Percentiles rank a stretch among this genome's conserved stretches.
Conservation (phyloP, 2,888 invertebrate species). For the Rhaphigaster nebulosa region DNA sequence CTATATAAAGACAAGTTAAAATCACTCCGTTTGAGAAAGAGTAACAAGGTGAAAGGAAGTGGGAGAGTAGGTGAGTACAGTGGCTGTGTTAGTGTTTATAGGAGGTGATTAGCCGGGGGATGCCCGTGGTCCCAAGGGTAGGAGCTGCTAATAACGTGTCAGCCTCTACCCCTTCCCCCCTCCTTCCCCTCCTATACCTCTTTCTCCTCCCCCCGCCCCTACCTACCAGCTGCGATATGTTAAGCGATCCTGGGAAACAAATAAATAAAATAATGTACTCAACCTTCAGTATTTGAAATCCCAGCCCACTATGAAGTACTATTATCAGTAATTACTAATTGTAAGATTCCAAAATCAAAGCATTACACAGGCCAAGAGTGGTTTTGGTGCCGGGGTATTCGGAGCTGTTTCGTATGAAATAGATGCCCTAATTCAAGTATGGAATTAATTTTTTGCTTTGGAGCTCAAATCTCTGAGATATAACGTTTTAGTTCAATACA, state of each 20-base stretch:
- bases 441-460: too few relatives aligned
- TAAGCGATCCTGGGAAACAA: conserved; percentile 12
- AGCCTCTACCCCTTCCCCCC: neutral
- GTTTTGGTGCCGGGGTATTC: too few relatives aligned
- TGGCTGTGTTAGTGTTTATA: conserved; percentile 15
- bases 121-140: neutral
- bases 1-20: neutral
- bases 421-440: too few relatives aligned
- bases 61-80: neutral
- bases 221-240: neutral
- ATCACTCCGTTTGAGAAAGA: neutral
- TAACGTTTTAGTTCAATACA: too few relatives aligned
- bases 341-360: too few relatives aligned
- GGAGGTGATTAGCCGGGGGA: conserved; percentile 26
- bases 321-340: too few relatives aligned
- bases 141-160: conserved; percentile 25
- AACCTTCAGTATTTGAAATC: neutral
- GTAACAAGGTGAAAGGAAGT: neutral
- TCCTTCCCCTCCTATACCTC: neutral
- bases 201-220: neutral
- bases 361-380: too few relatives aligned
- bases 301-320: neutral
- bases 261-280: neutral
- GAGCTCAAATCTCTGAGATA: too few relatives aligned
- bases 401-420: too few relatives aligned